phyloP scores from a whole-genome alignment of 2,888 invertebrate species.

The Helleia helle region DNA sequence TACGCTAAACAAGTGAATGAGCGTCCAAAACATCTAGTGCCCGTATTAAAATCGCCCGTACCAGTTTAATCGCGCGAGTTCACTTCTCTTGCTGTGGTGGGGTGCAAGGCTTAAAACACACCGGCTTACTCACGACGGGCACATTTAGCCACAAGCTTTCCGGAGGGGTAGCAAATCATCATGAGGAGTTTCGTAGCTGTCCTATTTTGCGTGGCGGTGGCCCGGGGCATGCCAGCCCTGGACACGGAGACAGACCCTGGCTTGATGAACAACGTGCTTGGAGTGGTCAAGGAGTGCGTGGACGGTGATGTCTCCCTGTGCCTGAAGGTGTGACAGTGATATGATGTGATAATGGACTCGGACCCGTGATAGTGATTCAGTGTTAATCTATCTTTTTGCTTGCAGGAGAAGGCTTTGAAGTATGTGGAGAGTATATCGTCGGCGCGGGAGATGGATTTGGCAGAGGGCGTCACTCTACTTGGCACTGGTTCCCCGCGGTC shows the following conservation, averaged over 20 bases:
- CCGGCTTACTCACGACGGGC: conserved; percentile 46
- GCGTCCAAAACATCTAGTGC: conserved; percentile 43
- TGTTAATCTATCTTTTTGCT: conserved; percentile 46
- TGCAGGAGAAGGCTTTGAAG: conserved; percentile 82
- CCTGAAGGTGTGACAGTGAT: conserved; percentile 73
- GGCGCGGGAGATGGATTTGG: conserved; percentile 71
- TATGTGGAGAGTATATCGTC: conserved; percentile 75
- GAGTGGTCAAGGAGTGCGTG: conserved; percentile 81
- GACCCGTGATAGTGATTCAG: conserved; percentile 9
- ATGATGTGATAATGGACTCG: conserved; percentile 29
- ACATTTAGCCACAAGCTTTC: conserved; percentile 63
- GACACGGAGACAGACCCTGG: conserved; percentile 68
- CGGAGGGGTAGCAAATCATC: conserved; percentile 51
- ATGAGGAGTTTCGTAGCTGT: conserved; percentile 67
- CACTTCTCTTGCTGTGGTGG: conserved; percentile 65
- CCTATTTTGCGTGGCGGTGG: conserved; percentile 66
- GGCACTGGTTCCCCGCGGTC: conserved; percentile 71
- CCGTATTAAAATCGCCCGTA: conserved; percentile 52
- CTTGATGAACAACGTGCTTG: conserved; percentile 65
- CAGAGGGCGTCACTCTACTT: conserved; percentile 75
- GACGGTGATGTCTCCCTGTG: conserved; percentile 80
- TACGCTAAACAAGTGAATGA: conserved; percentile 22
- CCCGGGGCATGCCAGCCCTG: conserved; percentile 60
- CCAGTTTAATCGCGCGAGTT: conserved; percentile 61
- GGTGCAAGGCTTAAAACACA: conserved; percentile 65